Evolutionary conservation across 2,797 vertebrate species (phyloP).

Genomic region (Lagorchestes hirsutus): DNA sequence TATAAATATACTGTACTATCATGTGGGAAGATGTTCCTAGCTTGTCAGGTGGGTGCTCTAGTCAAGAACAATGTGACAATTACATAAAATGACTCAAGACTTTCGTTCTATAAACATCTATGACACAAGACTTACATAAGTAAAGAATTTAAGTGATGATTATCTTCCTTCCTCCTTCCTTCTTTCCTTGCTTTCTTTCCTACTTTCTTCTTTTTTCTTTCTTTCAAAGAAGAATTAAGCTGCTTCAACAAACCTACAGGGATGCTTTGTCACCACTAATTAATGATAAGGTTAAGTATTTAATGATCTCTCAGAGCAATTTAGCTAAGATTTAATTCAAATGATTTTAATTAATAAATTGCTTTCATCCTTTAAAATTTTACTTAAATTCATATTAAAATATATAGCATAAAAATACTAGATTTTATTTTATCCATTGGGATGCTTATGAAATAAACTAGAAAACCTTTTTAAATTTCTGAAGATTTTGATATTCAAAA

Average conservation of each 20-base stretch:
- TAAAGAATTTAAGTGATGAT: not conserved
- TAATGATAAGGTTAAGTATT: conserved; percentile 33
- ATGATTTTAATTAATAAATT: conserved; percentile 51
- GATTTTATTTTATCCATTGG: not conserved
- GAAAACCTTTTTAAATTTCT: not conserved
- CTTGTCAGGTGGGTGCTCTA: not conserved
- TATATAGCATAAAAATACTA: not conserved
- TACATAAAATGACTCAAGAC: not conserved
- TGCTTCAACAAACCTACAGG: not conserved
- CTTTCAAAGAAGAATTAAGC: conserved; percentile 26
- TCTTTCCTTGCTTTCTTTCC: not conserved
- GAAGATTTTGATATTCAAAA: not conserved
- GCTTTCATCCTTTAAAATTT: conserved; percentile 18
- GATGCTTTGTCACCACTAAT: conserved; percentile 21
- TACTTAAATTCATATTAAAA: conserved; percentile 46
- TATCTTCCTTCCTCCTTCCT: not conserved
- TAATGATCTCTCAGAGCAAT: conserved; percentile 49
- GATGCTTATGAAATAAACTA: not conserved
- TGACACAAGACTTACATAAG: conserved; percentile 44
- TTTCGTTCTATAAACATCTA: not conserved
- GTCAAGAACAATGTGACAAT: not conserved
- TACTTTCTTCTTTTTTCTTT: not conserved
- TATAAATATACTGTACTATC: not conserved
- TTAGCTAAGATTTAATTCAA: conserved; percentile 29
- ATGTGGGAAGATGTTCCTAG: not conserved